These are phyloP conservation scores for Polydrusus cervinus DNA, from an alignment of 2,888 invertebrate species.

Conservation along the genomic window DNA sequence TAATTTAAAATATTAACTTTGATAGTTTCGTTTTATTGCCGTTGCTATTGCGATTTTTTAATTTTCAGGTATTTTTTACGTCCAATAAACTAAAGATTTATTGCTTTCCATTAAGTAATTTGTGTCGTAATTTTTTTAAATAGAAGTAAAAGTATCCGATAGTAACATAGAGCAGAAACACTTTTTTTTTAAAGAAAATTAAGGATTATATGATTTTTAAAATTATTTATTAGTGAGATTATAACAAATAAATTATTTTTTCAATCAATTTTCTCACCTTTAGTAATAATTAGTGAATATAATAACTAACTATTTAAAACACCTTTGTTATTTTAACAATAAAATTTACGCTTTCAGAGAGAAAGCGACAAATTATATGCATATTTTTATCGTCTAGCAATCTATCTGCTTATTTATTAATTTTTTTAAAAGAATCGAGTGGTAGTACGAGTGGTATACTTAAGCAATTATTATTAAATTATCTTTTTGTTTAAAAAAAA, in stretches of 20 bases:
- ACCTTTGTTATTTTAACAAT: slow-evolving; percentile 42
- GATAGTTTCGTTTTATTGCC: neutral
- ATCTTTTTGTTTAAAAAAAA: too few species aligned
- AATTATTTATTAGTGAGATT: too few species aligned
- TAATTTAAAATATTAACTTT: slow-evolving; percentile 11
- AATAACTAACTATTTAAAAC: slow-evolving; percentile 20
- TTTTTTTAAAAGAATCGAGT: neutral
- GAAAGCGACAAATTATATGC: slow-evolving; percentile 20
- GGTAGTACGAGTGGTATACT: too few species aligned
- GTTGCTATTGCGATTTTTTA: neutral
- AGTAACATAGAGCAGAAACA: too few species aligned
- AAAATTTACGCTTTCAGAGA: slow-evolving; percentile 29
- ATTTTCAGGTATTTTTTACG: neutral
- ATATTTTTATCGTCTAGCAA: neutral
- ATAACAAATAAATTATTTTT: neutral
- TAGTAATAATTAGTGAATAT: neutral
- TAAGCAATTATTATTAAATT: too few species aligned
- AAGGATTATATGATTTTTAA: too few species aligned
- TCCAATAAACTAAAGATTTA: too few species aligned
- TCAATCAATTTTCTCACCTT: neutral
- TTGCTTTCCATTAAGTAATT: too few species aligned
- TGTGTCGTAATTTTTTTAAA: too few species aligned
- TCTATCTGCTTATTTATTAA: neutral
- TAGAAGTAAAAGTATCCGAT: too few species aligned
- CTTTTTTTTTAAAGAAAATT: too few species aligned